Conservation (phyloP, 2,113 vertebrate species). For the Tauraco erythrolophus region DNA sequence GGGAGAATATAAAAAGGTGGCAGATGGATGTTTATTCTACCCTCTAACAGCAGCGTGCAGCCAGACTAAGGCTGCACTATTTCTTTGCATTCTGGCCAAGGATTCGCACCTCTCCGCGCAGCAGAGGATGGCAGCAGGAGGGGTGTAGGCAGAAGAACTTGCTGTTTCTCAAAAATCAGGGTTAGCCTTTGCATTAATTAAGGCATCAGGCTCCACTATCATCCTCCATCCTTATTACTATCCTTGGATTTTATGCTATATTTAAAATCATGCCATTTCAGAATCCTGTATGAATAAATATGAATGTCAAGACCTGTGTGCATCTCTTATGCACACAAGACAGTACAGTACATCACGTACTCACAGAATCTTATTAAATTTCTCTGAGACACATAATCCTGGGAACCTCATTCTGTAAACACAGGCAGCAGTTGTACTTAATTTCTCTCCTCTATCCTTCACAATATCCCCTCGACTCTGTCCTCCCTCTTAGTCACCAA, state of each 20-base stretch:
- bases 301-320: slow-evolving; percentile 63
- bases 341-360: slow-evolving; percentile 42
- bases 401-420: slow-evolving; percentile 58
- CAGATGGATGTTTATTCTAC: slow-evolving; percentile 30
- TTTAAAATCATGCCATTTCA: slow-evolving; percentile 57
- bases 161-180: slow-evolving; percentile 12
- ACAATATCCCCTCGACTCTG: background rate
- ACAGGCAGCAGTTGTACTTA: slow-evolving; percentile 25
- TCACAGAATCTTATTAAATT: slow-evolving; percentile 61
- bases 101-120: background rate
- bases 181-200: slow-evolving; percentile 55
- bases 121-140: slow-evolving; percentile 17
- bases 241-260: slow-evolving; percentile 52
- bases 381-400: slow-evolving; percentile 58
- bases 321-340: slow-evolving; percentile 48
- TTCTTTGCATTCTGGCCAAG: background rate
- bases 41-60: background rate
- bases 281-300: slow-evolving; percentile 63
- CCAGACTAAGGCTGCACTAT: background rate
- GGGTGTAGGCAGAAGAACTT: slow-evolving; percentile 39
- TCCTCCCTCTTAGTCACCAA: background rate
- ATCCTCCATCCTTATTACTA: slow-evolving; percentile 39
- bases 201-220: slow-evolving; percentile 24
- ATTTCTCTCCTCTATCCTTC: slow-evolving; percentile 1
- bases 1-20: slow-evolving; percentile 6